A percentile compares a stretch with the other conserved stretches of the same genome.
Conservation (phyloP, 2,113 vertebrate species). For the Bos javanicus region DNA sequence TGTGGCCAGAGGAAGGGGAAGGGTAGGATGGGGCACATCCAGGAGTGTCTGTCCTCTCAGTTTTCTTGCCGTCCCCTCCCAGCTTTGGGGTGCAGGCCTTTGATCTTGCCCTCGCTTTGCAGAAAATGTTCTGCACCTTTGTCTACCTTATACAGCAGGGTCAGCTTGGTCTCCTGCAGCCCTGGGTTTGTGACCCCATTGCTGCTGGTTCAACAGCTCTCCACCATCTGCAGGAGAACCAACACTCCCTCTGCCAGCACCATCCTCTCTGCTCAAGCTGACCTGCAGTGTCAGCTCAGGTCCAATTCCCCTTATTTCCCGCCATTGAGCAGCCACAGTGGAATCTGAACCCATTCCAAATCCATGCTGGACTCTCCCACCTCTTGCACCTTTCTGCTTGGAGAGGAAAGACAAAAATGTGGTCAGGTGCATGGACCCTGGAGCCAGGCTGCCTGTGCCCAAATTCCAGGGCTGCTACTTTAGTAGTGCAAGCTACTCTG, state of each 20-base stretch:
- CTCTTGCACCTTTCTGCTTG: not conserved
- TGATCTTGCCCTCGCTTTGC: not conserved
- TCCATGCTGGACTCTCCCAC: not conserved
- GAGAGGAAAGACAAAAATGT: not conserved
- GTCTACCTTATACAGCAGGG: not conserved
- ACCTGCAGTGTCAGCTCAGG: not conserved
- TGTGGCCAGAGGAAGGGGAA: not conserved
- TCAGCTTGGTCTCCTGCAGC: not conserved
- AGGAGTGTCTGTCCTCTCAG: not conserved
- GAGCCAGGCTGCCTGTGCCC: not conserved
- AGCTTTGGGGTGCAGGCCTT: not conserved
- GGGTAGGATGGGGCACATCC: not conserved
- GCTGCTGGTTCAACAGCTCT: not conserved
- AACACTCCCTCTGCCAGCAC: fast-evolving
- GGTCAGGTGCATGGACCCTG: fast-evolving
- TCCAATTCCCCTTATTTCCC: not conserved
- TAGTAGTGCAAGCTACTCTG: not conserved
- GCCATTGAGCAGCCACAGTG: not conserved
- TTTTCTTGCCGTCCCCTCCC: not conserved
- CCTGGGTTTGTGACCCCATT: fast-evolving
- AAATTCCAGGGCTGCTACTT: not conserved
- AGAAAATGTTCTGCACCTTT: not conserved
- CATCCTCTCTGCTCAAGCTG: not conserved
- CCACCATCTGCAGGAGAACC: not conserved
- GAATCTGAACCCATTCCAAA: not conserved